Evolutionary conservation across 2,797 vertebrate genomes (phyloP), one percentile per base, ranked within the genome.

Genomic region (Staurois parvus): DNA sequence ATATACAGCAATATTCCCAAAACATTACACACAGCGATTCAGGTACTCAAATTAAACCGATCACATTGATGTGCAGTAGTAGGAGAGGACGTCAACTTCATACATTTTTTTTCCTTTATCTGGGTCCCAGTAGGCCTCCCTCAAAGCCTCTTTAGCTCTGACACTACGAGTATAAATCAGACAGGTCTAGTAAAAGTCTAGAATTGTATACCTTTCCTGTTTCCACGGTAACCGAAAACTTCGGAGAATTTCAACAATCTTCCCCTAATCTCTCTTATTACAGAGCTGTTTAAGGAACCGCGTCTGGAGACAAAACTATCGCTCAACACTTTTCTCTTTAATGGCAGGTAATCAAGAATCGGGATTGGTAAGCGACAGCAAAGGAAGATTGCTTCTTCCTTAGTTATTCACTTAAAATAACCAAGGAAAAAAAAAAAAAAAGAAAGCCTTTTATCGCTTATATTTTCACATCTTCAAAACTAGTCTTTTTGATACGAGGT

Each of bases 191-290:
- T 56, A 32, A 78, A 66, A 29, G 34, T 48, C 26, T 6, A 15
- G 67, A 5, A 72, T 72, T 62, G 29, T 79, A 67, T 72, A 76
- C 68, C 52, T 56, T 37, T 64, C 32, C 24, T 9, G 76, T 84
- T 79, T 78, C 76, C 76, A 42, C 12, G 24, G 75, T 19, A 64
- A 79, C 68, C 21, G 0, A 72, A 78, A 72, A 67, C 76, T 84
- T 78, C 29, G n/a, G 83, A 79, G 68, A 62, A 79, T 78, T 72
- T 72, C 30, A 30, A 9, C 75, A 78, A 72, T 78, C 83, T 84
- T 62, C 34, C 72, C 74, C 45, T 78, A 78, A 84, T 78, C 83
- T 79, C 52, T 79, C 72, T 79, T 68, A 84, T 84, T 84, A 84
- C 62, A 84, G 77, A 72, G 62, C 76, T 84, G 83, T 72, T 84